Conservation (phyloP, 2,888 invertebrate genomes). For the Mythimna albipuncta region DNA sequence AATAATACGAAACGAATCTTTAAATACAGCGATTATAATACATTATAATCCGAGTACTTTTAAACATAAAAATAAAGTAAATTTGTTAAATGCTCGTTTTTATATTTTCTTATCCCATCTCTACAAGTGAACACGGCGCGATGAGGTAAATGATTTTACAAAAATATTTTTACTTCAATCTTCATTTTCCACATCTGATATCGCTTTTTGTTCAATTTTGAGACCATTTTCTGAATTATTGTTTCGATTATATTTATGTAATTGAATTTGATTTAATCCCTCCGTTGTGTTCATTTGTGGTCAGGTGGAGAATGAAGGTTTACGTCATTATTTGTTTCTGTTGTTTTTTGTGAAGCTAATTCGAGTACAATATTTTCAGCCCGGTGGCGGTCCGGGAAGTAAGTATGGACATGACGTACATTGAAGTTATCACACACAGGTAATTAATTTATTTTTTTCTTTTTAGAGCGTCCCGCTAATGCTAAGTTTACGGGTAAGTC, state of each 20-base stretch:
- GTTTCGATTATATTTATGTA: neutral
- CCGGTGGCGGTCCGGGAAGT: slow-evolving; percentile 21
- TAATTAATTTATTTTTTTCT: slow-evolving; percentile 22
- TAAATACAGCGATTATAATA: slow-evolving; percentile 22
- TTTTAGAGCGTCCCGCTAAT: slow-evolving; percentile 78
- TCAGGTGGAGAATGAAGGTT: slow-evolving; percentile 83
- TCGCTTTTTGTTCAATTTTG: slow-evolving; percentile 1
- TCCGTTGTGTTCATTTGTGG: slow-evolving; percentile 82
- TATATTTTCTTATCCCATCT: slow-evolving; percentile 50
- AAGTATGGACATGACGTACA: slow-evolving; percentile 8
- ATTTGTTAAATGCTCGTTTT: slow-evolving; percentile 46
- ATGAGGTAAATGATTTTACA: slow-evolving; percentile 74
- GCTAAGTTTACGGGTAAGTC: slow-evolving; percentile 77
- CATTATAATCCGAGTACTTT: slow-evolving; percentile 14
- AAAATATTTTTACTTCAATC: slow-evolving; percentile 64
- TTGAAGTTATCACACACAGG: neutral
- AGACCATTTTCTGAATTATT: slow-evolving; percentile 5
- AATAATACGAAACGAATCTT: slow-evolving; percentile 11
- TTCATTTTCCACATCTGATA: slow-evolving; percentile 78
- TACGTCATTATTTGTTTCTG: slow-evolving; percentile 35
- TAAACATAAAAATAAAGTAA: slow-evolving; percentile 72
- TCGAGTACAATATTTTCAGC: slow-evolving; percentile 69
- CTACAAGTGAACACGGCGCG: slow-evolving; percentile 81
- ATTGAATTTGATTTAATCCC: neutral
- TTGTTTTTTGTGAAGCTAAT: neutral